Conservation (phyloP, 2,888 invertebrate species). For the Chaetoderma sp. region DNA sequence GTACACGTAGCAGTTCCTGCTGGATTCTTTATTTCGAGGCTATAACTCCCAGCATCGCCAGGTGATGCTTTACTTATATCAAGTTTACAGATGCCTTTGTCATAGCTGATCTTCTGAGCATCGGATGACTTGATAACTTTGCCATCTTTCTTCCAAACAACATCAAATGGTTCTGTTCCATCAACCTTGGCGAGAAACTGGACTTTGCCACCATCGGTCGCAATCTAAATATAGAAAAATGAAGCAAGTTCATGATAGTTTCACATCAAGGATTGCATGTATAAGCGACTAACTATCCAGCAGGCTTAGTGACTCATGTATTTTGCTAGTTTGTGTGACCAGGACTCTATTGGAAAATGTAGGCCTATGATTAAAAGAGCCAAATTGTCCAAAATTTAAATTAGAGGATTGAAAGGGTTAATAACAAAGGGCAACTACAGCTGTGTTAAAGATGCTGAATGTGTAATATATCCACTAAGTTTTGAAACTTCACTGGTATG, state of each 20-base stretch:
- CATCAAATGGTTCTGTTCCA: conserved; percentile 63
- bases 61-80: conserved; percentile 81
- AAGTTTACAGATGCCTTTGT: conserved; percentile 72
- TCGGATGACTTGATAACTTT: conserved; percentile 83
- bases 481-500: no score
- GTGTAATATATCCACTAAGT: no score
- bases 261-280: background rate
- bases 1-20: conserved; percentile 54
- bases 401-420: no score
- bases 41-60: conserved; percentile 85
- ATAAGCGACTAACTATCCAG: background rate
- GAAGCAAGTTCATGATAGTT: background rate
- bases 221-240: conserved; percentile 41
- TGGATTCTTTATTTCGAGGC: conserved; percentile 75
- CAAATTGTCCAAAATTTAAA: no score
- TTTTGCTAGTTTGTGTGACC: no score
- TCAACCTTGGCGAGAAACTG: conserved; percentile 60
- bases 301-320: background rate
- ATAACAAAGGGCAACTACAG: no score
- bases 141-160: conserved; percentile 70
- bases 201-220: conserved; percentile 58
- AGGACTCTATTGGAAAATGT: no score
- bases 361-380: no score
- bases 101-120: conserved; percentile 78
- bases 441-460: no score